These are phyloP conservation scores for Globodera ellingtonae DNA, from an alignment of 1,140 invertebrate species.

Conservation along the genomic window DNA sequence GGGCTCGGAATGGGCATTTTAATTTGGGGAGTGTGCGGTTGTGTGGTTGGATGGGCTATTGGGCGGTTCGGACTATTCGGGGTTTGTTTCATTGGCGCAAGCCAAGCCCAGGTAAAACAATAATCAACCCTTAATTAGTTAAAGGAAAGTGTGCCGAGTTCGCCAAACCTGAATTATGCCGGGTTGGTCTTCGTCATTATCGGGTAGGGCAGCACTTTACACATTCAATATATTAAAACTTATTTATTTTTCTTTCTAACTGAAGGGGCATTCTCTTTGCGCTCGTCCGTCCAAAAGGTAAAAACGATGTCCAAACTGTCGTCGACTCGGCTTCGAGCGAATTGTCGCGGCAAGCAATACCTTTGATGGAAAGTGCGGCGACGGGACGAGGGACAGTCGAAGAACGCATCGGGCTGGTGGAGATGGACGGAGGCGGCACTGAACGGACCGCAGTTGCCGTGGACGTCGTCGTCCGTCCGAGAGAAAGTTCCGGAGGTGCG, in stretches of 20 bases:
- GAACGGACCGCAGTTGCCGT: background rate
- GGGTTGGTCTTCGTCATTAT: slow-evolving; percentile 65
- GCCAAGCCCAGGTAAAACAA: too few relatives aligned
- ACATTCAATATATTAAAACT: too few relatives aligned
- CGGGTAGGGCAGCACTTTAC: slow-evolving; percentile 57
- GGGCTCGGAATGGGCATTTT: slow-evolving; percentile 59
- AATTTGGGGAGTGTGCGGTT: slow-evolving; percentile 49
- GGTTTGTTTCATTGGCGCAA: background rate
- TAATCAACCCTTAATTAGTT: slow-evolving; percentile 14
- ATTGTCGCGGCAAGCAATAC: slow-evolving; percentile 3
- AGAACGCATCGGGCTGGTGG: slow-evolving; percentile 6
- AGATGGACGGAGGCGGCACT: background rate
- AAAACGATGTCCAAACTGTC: slow-evolving; percentile 3
- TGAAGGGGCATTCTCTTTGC: slow-evolving; percentile 52
- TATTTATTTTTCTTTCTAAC: slow-evolving; percentile 20
- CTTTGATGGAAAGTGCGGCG: too few relatives aligned
- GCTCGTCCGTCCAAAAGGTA: slow-evolving; percentile 28
- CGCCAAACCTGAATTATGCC: slow-evolving; percentile 65
- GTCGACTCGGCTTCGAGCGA: background rate
- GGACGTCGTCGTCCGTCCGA: background rate
- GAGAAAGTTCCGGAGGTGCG: background rate
- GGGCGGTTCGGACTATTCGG: slow-evolving; percentile 68
- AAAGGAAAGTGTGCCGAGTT: slow-evolving; percentile 54
- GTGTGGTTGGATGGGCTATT: slow-evolving; percentile 66
- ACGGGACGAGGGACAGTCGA: background rate